Percentiles rank a stretch among this genome's conserved stretches.
Conservation (phyloP, 2,888 invertebrate genomes). For the Mamestra brassicae region DNA sequence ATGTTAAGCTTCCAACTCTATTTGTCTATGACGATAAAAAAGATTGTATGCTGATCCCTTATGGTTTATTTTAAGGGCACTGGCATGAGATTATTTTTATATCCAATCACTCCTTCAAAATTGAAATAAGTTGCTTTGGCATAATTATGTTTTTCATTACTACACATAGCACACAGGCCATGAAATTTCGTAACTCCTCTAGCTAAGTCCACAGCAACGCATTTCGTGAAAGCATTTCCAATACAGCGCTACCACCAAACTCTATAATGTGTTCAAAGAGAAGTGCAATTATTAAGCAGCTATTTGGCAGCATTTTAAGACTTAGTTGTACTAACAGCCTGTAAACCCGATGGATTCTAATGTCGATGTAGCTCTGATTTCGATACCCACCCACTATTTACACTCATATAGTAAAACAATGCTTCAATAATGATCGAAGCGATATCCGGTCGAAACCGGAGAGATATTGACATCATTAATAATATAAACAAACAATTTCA, state of each 20-base stretch:
- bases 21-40: constrained; percentile 37
- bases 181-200: neutral
- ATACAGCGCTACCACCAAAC: constrained; percentile 51
- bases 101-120: constrained; percentile 10
- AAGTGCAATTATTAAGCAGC: constrained; percentile 60
- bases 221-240: constrained; percentile 50
- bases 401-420: neutral
- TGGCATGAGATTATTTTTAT: constrained; percentile 26
- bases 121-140: constrained; percentile 37
- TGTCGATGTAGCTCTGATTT: constrained; percentile 5
- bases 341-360: neutral
- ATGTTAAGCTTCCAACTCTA: constrained; percentile 29
- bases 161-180: constrained; percentile 41
- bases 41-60: constrained; percentile 20
- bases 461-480: constrained; percentile 2
- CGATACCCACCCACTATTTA: neutral
- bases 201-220: constrained; percentile 5
- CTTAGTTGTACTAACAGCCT: constrained; percentile 41
- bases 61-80: neutral
- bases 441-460: neutral
- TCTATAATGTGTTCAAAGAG: constrained; percentile 54
- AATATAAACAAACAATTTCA: neutral
- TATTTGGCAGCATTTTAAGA: constrained; percentile 56
- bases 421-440: neutral
- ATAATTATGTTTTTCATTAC: constrained; percentile 29